Evolutionary conservation across 2,113 vertebrate genomes (phyloP), one percentile per base, ranked within the genome.

Genomic region (Apus apus): DNA sequence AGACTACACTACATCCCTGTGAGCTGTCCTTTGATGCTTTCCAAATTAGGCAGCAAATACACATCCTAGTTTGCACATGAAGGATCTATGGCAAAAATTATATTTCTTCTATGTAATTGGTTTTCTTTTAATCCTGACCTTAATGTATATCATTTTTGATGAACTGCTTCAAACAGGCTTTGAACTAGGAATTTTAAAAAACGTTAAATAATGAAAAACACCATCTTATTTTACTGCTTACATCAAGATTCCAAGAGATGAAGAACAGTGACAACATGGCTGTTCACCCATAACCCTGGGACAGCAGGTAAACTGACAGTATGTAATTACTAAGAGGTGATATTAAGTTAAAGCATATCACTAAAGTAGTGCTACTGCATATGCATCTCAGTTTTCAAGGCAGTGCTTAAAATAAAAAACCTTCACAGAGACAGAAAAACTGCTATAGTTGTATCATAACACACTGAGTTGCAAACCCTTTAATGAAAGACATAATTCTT

Each of bases 401-500:
- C 92, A 86, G 89, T 94, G 96, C 93, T 98, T 97, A 97, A 98
- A 98, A 98, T 97, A 97, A 97, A 97, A 97, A 98, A 97, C 87
- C 83, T 89, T 97, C 97, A 91, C 79, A 34, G 85, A 96, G 98
- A 98, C 98, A 98, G 98, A 96, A 98, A 98, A 98, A 98, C 96
- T 96, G 96, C 97, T 93, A 80, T 95, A 95, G 96, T 97, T 98
- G 97, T 97, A 98, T 97, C 97, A 96, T 79, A 95, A 96, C 98
- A 97, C 96, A 97, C 94, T 91, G 97, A 97, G 97, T 97, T 97
- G 97, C 97, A 96, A 98, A 97, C 97, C 97, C 98, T 98, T 98
- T 98, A 98, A 98, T 98, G 97, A 98, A 98, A 98, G 97, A 97
- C 93, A 97, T 98, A 98, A 98, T 97, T 98, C 98, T 98, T 98